These are phyloP conservation scores for Meteorus colon DNA, from an alignment of 2,888 invertebrate species.

Conservation along the genomic window DNA sequence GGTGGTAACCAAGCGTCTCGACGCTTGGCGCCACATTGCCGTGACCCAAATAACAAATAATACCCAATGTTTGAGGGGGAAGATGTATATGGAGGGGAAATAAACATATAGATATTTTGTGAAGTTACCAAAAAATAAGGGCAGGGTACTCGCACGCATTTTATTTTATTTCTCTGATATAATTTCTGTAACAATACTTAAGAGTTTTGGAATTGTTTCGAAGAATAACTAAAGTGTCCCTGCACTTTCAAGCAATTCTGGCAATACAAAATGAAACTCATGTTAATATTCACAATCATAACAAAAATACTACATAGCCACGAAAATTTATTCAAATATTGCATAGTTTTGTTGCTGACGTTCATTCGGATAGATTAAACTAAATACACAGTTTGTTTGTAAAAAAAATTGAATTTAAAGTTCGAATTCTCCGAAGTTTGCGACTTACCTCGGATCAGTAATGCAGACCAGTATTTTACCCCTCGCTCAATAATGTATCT, in stretches of 20 bases:
- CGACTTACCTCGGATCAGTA: no score
- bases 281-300: no score
- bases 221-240: not conserved
- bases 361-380: no score
- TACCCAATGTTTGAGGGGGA: conserved; percentile 47
- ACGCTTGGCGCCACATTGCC: conserved; percentile 67
- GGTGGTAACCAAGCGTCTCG: conserved; percentile 54
- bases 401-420: no score
- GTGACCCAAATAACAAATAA: conserved; percentile 68
- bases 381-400: no score
- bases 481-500: no score
- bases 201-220: not conserved
- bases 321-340: no score
- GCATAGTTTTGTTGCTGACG: no score
- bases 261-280: not conserved
- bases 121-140: not conserved
- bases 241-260: not conserved
- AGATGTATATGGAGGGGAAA: not conserved
- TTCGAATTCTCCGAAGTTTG: no score
- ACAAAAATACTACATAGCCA: no score
- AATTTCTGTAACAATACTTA: not conserved
- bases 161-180: not conserved
- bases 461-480: no score
- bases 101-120: not conserved
- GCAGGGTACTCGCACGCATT: not conserved